These are phyloP conservation scores for Macroglossus sobrinus DNA, from an alignment of 2,113 vertebrate genomes.

Conservation along the genomic window DNA sequence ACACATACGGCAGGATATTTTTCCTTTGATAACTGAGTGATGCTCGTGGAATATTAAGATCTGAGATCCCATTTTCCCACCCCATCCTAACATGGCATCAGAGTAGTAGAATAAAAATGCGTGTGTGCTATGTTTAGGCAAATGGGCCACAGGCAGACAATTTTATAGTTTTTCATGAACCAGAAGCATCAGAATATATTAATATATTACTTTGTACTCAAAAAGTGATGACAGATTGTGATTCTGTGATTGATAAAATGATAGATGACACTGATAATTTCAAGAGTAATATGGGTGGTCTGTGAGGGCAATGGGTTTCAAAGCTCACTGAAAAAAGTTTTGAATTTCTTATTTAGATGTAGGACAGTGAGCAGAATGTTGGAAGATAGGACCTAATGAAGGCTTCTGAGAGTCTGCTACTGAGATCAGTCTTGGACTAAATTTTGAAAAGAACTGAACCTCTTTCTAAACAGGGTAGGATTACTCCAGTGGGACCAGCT, in stretches of 20 bases:
- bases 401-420: not conserved
- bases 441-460: not conserved
- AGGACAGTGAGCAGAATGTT: not conserved
- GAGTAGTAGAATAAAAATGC: not conserved
- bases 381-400: not conserved
- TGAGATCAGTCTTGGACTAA: not conserved
- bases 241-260: not conserved
- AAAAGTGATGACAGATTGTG: not conserved
- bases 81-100: not conserved
- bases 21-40: not conserved
- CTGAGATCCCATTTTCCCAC: not conserved
- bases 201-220: not conserved
- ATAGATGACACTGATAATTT: not conserved
- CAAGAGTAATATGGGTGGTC: not conserved
- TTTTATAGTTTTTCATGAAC: not conserved
- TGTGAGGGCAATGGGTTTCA: not conserved
- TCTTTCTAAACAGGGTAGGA: not conserved
- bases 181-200: not conserved
- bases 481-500: not conserved
- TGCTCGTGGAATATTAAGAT: not conserved
- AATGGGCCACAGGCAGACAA: not conserved
- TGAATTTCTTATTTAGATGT: not conserved
- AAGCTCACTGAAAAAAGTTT: not conserved
- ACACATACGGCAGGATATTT: not conserved
- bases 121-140: not conserved